phyloP scores from a whole-genome alignment of 1,140 invertebrate genomes.

The Wasmannia auropunctata region DNA sequence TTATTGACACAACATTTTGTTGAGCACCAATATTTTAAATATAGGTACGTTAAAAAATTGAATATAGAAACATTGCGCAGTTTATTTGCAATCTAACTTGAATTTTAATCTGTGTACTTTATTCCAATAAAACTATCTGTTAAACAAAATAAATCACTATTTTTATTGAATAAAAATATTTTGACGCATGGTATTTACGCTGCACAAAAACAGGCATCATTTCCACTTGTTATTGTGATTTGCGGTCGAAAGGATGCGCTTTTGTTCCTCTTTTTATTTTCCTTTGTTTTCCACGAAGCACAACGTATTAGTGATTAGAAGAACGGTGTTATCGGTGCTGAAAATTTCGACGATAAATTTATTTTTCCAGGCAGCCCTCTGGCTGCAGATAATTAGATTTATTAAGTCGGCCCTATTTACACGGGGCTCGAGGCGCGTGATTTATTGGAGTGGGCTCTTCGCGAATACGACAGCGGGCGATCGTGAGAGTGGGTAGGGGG shows the following conservation, averaged over 20 bases:
- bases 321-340: constrained; percentile 49
- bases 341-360: constrained; percentile 71
- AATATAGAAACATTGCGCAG: not conserved
- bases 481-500: not conserved
- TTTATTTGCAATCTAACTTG: not conserved
- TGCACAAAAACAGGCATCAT: not conserved
- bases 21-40: not conserved
- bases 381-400: constrained; percentile 76
- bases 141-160: constrained; percentile 8
- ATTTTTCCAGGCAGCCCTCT: constrained; percentile 57
- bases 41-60: not conserved
- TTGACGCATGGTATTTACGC: not conserved
- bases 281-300: constrained; percentile 36
- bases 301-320: constrained; percentile 21
- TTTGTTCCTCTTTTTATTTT: not conserved
- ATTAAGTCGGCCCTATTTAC: constrained; percentile 78
- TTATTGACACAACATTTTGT: not conserved
- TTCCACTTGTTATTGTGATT: not conserved
- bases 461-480: constrained; percentile 33
- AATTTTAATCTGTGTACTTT: not conserved
- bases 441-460: constrained; percentile 75
- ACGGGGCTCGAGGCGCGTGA: constrained; percentile 72
- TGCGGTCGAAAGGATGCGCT: not conserved
- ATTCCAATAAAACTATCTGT: not conserved
- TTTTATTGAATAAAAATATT: constrained; percentile 4